phyloP scores from a whole-genome alignment of 2,888 invertebrate genomes.

The Bellardia pandia region DNA sequence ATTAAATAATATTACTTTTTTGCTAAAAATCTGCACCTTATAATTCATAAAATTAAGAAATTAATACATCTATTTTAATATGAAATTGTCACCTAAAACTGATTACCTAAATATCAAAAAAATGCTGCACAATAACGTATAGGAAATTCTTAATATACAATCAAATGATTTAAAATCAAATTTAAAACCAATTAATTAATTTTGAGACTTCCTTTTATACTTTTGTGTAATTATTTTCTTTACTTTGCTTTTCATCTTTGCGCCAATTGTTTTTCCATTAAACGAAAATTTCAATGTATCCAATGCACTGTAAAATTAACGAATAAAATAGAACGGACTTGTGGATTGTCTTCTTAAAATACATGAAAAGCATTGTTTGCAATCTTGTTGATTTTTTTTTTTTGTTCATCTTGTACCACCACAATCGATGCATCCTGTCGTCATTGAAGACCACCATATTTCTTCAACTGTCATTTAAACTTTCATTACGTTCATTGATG shows the following conservation, averaged over 20 bases:
- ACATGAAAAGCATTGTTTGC: conserved; percentile 39
- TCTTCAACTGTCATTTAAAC: conserved; percentile 60
- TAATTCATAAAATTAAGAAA: too few species aligned
- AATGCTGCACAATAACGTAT: too few species aligned
- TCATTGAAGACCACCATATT: conserved; percentile 50
- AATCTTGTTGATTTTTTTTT: conserved; percentile 41
- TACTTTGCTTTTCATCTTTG: not conserved
- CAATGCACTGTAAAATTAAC: not conserved
- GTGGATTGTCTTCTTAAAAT: conserved; percentile 13
- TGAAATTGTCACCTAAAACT: too few species aligned
- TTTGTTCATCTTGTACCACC: not conserved
- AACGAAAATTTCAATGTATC: conserved; percentile 15
- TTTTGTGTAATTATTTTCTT: conserved; percentile 18
- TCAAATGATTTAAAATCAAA: not conserved
- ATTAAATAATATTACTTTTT: too few species aligned
- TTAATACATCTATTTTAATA: too few species aligned
- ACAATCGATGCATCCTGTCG: conserved; percentile 28
- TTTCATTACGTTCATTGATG: conserved; percentile 46
- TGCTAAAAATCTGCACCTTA: too few species aligned
- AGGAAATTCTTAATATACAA: too few species aligned
- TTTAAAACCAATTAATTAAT: conserved; percentile 39
- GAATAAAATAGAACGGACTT: not conserved
- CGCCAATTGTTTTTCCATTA: conserved; percentile 19
- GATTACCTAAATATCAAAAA: too few species aligned
- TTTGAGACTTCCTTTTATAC: not conserved